A percentile compares a stretch with the other conserved stretches of the same genome.
These are phyloP conservation scores for Sesia bembeciformis DNA, from an alignment of 2,888 invertebrate genomes.

Conservation along the genomic window DNA sequence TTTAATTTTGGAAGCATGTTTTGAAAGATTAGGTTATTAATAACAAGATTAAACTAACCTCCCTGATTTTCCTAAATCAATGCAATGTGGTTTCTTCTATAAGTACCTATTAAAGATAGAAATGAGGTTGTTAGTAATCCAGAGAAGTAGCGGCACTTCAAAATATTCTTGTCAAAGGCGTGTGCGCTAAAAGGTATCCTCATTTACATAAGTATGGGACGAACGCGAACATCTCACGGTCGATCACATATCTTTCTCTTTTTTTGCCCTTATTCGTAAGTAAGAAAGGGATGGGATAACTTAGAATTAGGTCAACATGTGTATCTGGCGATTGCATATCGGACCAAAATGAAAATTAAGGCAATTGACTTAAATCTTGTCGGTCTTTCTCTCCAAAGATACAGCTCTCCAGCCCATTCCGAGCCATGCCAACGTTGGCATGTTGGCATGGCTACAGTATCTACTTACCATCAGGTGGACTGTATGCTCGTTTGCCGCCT, in stretches of 20 bases:
- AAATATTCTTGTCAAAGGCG: slow-evolving; percentile 6
- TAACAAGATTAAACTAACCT: not conserved
- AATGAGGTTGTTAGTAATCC: not conserved
- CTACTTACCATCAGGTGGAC: too few species aligned
- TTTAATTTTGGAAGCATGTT: too few species aligned
- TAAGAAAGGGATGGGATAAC: slow-evolving; percentile 4
- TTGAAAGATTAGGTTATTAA: too few species aligned
- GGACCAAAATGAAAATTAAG: slow-evolving; percentile 7
- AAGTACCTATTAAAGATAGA: not conserved
- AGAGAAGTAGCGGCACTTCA: not conserved
- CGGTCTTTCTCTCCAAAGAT: not conserved
- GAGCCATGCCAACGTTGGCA: too few species aligned
- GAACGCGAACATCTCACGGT: slow-evolving; percentile 3
- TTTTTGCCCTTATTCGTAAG: not conserved
- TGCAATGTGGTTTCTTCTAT: too few species aligned
- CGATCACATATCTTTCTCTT: not conserved
- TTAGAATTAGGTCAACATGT: slow-evolving; percentile 10
- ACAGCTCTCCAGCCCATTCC: too few species aligned
- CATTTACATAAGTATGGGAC: slow-evolving; percentile 12
- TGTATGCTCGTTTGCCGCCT: too few species aligned
- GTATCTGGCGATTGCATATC: slow-evolving; percentile 3
- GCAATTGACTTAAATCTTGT: slow-evolving; percentile 3
- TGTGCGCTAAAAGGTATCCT: slow-evolving; percentile 7
- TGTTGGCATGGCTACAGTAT: too few species aligned
- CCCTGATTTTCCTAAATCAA: not conserved